phyloP scores from a whole-genome alignment of 2,888 invertebrate species.

The Stegana nigrithorax region DNA sequence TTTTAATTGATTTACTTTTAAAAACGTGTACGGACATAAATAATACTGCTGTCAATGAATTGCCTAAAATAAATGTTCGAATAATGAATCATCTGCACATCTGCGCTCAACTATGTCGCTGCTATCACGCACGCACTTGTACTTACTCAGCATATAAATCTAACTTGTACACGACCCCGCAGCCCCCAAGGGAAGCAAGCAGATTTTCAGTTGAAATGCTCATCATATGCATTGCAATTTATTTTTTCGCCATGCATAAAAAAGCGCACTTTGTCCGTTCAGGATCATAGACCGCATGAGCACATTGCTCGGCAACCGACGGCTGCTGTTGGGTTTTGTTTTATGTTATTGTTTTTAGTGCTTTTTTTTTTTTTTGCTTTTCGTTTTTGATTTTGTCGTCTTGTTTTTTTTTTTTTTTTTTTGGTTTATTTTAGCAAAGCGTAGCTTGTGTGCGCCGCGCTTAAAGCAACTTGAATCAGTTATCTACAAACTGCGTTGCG shows the following conservation, averaged over 20 bases:
- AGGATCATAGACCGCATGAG: neutral
- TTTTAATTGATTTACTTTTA: no score
- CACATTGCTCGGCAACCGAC: no score
- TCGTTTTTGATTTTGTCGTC: no score
- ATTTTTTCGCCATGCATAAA: neutral
- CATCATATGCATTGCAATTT: no score
- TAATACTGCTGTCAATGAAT: no score
- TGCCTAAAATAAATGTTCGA: neutral
- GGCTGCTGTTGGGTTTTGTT: no score
- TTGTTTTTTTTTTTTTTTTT: neutral
- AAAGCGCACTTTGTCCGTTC: neutral
- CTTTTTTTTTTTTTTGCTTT: neutral
- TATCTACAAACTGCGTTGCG: slow-evolving; percentile 33
- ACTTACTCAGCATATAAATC: no score
- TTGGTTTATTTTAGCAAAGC: neutral
- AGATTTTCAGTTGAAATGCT: no score
- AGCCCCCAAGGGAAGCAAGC: no score
- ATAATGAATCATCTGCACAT: neutral
- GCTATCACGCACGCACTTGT: neutral
- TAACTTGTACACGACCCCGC: no score
- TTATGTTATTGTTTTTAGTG: neutral
- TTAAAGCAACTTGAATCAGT: slow-evolving; percentile 35
- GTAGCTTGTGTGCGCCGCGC: slow-evolving; percentile 4
- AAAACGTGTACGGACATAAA: no score
- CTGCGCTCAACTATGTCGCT: neutral